Conservation (phyloP, 2,113 vertebrate species). For the Etia nguti region DNA sequence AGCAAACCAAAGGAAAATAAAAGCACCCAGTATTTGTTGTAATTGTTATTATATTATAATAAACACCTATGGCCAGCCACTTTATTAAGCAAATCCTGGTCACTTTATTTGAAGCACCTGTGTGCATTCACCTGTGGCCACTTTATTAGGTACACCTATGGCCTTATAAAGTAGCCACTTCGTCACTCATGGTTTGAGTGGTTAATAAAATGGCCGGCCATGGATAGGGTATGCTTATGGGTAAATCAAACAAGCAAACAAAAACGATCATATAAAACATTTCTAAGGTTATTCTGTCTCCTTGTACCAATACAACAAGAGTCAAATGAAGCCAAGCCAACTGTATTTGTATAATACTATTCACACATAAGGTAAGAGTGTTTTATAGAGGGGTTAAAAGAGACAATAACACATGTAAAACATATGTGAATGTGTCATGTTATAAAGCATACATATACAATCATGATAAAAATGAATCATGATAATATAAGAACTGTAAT, state of each 20-base stretch:
- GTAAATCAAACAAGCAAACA: not conserved
- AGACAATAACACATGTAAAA: not conserved
- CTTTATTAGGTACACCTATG: not conserved
- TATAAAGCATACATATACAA: not conserved
- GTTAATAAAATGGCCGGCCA: not conserved
- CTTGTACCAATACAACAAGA: not conserved
- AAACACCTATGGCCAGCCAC: not conserved
- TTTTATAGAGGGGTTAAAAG: not conserved
- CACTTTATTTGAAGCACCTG: fast-evolving
- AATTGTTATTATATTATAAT: not conserved
- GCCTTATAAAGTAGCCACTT: not conserved
- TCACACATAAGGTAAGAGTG: not conserved
- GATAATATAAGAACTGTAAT: not conserved
- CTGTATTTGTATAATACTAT: not conserved
- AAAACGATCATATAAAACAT: not conserved
- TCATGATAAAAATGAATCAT: not conserved
- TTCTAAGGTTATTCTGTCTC: not conserved
- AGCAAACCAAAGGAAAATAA: not conserved
- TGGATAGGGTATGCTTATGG: not conserved
- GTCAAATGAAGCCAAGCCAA: not conserved
- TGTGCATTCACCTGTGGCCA: not conserved
- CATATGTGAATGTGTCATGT: not conserved
- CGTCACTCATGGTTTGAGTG: not conserved
- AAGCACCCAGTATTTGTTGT: not conserved
- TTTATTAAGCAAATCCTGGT: not conserved